Evolutionary conservation across 2,797 vertebrate genomes (phyloP), one percentile per base, ranked within the genome.

Genomic region (Falco novaeseelandiae): DNA sequence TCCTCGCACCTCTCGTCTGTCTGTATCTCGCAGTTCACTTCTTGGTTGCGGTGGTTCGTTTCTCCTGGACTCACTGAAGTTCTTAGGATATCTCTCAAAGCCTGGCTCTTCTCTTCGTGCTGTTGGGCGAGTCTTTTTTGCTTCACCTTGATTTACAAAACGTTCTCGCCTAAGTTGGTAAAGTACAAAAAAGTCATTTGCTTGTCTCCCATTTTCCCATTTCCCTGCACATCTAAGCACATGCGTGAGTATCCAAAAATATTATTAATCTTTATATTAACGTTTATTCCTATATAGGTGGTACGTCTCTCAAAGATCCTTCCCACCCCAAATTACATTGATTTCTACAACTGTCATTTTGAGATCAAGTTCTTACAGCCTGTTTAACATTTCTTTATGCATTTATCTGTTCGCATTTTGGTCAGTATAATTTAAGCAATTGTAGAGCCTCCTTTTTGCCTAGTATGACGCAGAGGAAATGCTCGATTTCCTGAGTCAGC

Each of bases 81-180:
- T 98, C 97, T 99, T 99, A 17, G 99, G 99, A 74, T 99, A 99
- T 10, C 99, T 99, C 63, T 99, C 99, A 86, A 99, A 99, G 29
- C 98, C 98, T 0, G 99, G 97, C 52, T 98, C 97, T 70, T 99
- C 99, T 88, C 99, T 98, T 65, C 99, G 98, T 52, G 98, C 97
- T 38, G 98, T 97, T 6, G 99, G 99, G 2, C 99, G 99, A 77
- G 97, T 97, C 97, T 99, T 99, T 94, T 99, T 99, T 2, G 98
- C 98, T n/a, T 99, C 99, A 10, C 99, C 98, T 95, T 99, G 99
- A 55, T 98, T 97, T 22, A 99, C 99, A 95, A 99, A 99, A 40
- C 99, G 98, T 79, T 99, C 99, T 51, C 99, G 98, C 95, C 99
- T 99, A 84, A 57, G 80, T 95, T 86, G 44, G 87, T 89, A 52